Conservation (phyloP, 2,888 invertebrate genomes). For the Acrobasis repandana region DNA sequence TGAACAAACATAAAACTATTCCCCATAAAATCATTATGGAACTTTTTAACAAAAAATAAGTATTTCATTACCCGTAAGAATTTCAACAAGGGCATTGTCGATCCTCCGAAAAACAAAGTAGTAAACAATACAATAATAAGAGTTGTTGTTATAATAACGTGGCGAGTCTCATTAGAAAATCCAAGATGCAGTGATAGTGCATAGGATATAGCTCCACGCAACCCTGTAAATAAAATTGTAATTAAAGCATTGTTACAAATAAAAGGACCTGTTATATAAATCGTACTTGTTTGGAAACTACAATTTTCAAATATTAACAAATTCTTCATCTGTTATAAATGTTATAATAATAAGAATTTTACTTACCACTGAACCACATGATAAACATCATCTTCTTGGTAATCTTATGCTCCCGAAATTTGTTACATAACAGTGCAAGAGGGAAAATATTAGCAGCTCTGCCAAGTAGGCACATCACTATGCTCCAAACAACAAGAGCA, state of each 20-base stretch:
- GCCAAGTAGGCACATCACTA: slow-evolving; percentile 95
- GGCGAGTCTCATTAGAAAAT: slow-evolving; percentile 95
- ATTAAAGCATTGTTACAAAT: not conserved
- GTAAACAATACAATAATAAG: slow-evolving; percentile 99
- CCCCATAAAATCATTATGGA: too few species aligned
- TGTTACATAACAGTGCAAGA: slow-evolving; percentile 95
- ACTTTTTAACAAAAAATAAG: too few species aligned
- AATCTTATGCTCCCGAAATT: slow-evolving; percentile 98
- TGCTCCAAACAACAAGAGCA: slow-evolving; percentile 96
- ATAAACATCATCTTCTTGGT: slow-evolving; percentile 99
- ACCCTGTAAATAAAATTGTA: slow-evolving; percentile 75
- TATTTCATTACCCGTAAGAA: slow-evolving; percentile 87
- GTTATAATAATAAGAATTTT: not conserved
- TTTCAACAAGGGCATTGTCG: slow-evolving; percentile 98
- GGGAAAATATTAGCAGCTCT: slow-evolving; percentile 99
- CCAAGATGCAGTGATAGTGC: slow-evolving; percentile 97
- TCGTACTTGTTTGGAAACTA: too few species aligned
- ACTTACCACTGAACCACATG: slow-evolving; percentile 97
- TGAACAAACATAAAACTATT: too few species aligned
- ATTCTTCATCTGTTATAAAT: too few species aligned
- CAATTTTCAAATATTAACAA: too few species aligned
- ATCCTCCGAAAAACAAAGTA: slow-evolving; percentile 96
- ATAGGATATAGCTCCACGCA: slow-evolving; percentile 98
- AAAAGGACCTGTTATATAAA: too few species aligned
- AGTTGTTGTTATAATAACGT: slow-evolving; percentile 98